Evolutionary conservation across 2,797 vertebrate species (phyloP), one percentile per base, ranked within the genome.

Genomic region (Alfaro cultratus): DNA sequence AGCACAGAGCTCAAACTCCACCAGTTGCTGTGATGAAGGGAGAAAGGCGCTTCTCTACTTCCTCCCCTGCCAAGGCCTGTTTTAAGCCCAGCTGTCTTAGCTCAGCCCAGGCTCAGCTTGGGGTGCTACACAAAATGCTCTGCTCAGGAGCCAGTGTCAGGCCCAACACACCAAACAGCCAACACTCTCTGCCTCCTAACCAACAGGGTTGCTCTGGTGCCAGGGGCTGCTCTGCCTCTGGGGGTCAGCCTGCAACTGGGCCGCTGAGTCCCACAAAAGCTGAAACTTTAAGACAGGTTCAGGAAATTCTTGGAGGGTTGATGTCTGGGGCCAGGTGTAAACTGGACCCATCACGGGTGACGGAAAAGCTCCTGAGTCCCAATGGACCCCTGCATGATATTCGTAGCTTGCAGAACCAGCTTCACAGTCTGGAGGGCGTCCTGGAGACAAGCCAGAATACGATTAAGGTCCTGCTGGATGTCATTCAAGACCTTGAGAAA

Each of bases 401-500:
- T 60, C 94, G 96, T 43, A 95, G 93, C 88, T 92, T 97, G 91
- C 96, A 96, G 89, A 95, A 93, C 85, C 96, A 96, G 93, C 96
- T 97, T 77, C 96, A 97, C 67, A 97, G 96, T 86, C 92, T 97
- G 91, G 97, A 97, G 89, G 96, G 96, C 55, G 96, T 97, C 82
- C 94, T 97, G 94, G 96, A 97, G 92, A 97, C 96, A 85, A 97
- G 97, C 95, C 97, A 97, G 91, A 96, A 97, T 87, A 97, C 97
- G 89, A 97, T 97, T 88, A 96, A 97, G 78, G 94, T 97, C 86
- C 95, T 97, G 89, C 95, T 97, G 93, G 97, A 97, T 9, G 97
- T 97, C 87, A 97, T 97, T 94, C 97, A 97, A 95, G 97, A 97
- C 93, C 94, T 97, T 89, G 97, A 97, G 92, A 97, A 96, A 95